These are phyloP conservation scores for Dendroctonus ponderosae DNA, from an alignment of 1,140 invertebrate species.

Conservation along the genomic window DNA sequence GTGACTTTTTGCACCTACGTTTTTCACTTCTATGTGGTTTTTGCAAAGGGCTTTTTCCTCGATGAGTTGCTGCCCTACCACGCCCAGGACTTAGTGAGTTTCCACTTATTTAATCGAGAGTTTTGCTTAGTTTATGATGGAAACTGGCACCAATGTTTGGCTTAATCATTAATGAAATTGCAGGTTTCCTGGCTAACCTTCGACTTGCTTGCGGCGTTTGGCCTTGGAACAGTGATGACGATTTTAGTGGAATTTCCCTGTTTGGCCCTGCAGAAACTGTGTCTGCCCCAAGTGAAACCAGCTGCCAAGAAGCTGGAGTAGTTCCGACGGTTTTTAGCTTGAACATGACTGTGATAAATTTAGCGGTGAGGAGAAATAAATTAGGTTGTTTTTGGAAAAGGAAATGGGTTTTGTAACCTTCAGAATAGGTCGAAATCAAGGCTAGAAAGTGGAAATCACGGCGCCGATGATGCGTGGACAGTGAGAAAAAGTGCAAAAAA, in stretches of 20 bases:
- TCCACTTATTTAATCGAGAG: background rate
- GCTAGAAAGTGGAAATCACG: too few species aligned
- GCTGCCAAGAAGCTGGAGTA: too few species aligned
- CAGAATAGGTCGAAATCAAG: too few species aligned
- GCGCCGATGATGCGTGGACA: too few species aligned
- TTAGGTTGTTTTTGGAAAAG: too few species aligned
- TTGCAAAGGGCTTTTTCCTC: conserved; percentile 9
- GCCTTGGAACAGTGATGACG: conserved; percentile 1
- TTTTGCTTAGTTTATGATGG: background rate
- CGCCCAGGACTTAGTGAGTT: conserved; percentile 2
- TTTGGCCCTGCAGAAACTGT: conserved; percentile 6
- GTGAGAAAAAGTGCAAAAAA: too few species aligned
- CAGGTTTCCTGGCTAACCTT: conserved; percentile 6
- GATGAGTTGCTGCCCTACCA: conserved; percentile 1
- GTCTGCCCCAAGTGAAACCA: background rate
- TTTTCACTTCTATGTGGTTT: conserved; percentile 15
- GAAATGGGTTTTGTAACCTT: too few species aligned
- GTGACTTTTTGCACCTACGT: conserved; percentile 29
- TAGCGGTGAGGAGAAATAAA: too few species aligned
- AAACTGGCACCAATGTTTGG: background rate
- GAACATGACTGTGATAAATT: too few species aligned
- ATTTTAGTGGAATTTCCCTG: conserved; percentile 9
- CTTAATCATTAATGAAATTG: background rate
- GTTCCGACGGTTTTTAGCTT: too few species aligned
- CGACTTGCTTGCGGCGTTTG: background rate